Conservation (phyloP, 2,888 invertebrate species). For the Pilophorus perplexus region DNA sequence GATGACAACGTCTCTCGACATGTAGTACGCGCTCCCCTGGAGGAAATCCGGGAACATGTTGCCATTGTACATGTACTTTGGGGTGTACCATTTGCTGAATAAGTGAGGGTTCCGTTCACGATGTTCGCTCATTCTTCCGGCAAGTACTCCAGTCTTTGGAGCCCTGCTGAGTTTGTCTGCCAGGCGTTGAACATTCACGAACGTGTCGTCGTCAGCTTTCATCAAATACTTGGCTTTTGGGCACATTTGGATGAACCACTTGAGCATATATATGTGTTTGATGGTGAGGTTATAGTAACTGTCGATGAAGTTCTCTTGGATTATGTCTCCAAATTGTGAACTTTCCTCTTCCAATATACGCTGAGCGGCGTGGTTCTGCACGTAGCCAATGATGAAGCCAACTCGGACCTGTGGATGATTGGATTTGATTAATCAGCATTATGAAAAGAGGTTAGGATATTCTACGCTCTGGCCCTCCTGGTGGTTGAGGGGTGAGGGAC, state of each 20-base stretch:
- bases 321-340: constrained; percentile 67
- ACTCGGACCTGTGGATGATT: no score
- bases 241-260: constrained; percentile 73
- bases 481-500: no score
- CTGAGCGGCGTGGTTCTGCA: no score
- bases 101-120: no score
- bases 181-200: constrained; percentile 72
- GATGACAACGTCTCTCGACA: constrained; percentile 62
- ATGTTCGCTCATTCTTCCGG: constrained; percentile 75
- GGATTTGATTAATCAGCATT: no score
- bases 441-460: no score
- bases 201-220: constrained; percentile 86
- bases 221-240: constrained; percentile 64
- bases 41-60: constrained; percentile 74
- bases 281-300: constrained; percentile 83
- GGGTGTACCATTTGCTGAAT: no score
- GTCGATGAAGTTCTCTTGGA: constrained; percentile 80
- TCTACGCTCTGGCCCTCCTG: no score
- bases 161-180: constrained; percentile 52
- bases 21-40: no score
- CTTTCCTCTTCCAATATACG: constrained; percentile 69
- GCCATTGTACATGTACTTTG: constrained; percentile 72
- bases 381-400: no score
- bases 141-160: constrained; percentile 55
- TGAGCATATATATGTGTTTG: constrained; percentile 80